Conservation (phyloP, 2,113 vertebrate species). For the Prionailurus viverrinus region DNA sequence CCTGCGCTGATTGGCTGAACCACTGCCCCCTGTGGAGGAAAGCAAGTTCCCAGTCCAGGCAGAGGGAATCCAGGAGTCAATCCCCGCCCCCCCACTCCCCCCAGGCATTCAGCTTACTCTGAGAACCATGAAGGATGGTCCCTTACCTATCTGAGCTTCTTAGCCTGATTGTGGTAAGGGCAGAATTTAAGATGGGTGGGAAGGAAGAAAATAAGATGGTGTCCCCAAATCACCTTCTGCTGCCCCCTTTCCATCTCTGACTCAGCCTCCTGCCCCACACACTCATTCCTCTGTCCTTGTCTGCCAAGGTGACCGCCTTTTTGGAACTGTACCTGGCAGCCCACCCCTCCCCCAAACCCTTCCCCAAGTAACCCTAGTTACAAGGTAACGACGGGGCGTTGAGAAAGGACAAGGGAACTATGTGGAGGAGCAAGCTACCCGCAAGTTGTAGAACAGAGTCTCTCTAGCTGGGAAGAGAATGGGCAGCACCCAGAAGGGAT, state of each 20-base stretch:
- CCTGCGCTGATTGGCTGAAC: conserved; percentile 18
- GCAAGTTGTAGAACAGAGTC: background rate
- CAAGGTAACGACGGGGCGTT: background rate
- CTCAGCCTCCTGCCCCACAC: background rate
- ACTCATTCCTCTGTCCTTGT: background rate
- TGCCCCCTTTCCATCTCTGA: background rate
- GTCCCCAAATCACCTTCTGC: background rate
- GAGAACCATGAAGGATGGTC: background rate
- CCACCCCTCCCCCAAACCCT: background rate
- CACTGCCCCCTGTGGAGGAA: background rate
- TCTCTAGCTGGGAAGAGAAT: background rate
- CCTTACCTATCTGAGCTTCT: background rate
- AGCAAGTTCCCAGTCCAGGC: background rate
- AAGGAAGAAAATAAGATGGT: background rate
- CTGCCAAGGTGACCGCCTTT: background rate
- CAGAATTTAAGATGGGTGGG: background rate
- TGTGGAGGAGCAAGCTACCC: background rate
- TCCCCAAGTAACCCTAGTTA: background rate
- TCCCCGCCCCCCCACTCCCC: no score
- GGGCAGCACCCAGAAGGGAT: background rate
- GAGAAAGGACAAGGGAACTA: background rate
- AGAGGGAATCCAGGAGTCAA: background rate
- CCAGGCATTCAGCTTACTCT: background rate
- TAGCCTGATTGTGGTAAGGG: background rate
- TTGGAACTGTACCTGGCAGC: background rate